These are phyloP conservation scores for Rhopalosiphum maidis DNA, from an alignment of 1,140 invertebrate species.

Conservation along the genomic window DNA sequence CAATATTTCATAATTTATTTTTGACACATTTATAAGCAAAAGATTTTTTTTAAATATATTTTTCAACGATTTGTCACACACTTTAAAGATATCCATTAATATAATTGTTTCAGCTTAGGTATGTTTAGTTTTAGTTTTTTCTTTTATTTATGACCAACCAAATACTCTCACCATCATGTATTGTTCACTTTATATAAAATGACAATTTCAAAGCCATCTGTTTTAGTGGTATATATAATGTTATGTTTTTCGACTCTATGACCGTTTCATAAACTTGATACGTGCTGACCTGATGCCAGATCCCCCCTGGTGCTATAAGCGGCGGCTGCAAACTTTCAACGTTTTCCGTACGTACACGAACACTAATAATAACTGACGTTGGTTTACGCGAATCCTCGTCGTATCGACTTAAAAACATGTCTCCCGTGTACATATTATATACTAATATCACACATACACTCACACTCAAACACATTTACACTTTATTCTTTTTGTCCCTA, in stretches of 20 bases:
- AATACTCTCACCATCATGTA: not conserved
- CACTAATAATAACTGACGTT: slow-evolving; percentile 15
- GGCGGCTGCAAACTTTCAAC: not conserved
- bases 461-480: not conserved
- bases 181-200: not conserved
- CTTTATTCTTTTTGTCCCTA: not conserved
- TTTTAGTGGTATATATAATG: not conserved
- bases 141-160: not conserved
- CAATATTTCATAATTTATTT: too few relatives aligned
- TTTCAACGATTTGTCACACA: too few relatives aligned
- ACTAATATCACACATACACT: not conserved
- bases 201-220: not conserved
- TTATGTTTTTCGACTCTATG: not conserved
- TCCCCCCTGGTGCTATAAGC: not conserved
- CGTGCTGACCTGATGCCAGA: not conserved
- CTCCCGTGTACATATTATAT: not conserved
- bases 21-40: too few relatives aligned
- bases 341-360: not conserved
- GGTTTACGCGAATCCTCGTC: slow-evolving; percentile 5
- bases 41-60: too few relatives aligned
- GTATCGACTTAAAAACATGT: not conserved
- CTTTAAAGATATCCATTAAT: too few relatives aligned
- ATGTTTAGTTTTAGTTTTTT: not conserved
- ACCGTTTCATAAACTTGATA: not conserved
- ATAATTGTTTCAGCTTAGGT: not conserved